Percentiles rank a stretch among this genome's conserved stretches.
Conservation (phyloP, 2,797 vertebrate genomes). For the Crenichthys baileyi region DNA sequence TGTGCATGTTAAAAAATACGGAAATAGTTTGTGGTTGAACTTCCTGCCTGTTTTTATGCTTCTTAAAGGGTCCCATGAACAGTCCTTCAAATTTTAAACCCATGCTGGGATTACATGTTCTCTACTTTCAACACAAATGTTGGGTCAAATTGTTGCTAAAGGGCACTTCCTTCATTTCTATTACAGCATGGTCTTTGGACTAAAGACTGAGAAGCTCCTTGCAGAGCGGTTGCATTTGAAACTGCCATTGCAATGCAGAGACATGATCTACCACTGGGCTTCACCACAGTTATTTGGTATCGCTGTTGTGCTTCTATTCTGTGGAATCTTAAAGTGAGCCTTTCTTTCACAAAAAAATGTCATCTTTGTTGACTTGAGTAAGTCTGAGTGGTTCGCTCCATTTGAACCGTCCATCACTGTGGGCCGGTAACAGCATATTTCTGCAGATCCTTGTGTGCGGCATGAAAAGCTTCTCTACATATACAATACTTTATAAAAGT, state of each 20-base stretch:
- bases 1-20: background rate
- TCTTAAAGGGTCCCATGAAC: slow-evolving; percentile 1
- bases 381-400: background rate
- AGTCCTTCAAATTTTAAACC: background rate
- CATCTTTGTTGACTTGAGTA: background rate
- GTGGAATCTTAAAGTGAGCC: background rate
- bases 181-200: background rate
- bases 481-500: background rate
- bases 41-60: background rate
- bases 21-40: background rate
- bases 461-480: background rate
- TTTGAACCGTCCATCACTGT: background rate
- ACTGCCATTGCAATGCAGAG: background rate
- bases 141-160: background rate
- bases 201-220: background rate
- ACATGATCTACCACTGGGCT: background rate
- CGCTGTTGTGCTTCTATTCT: background rate
- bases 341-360: background rate
- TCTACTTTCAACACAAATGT: background rate
- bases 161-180: background rate
- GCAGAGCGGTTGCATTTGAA: background rate
- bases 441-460: background rate
- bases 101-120: background rate
- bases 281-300: background rate
- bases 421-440: background rate